Percentiles rank a stretch among this genome's conserved stretches.
Conservation (phyloP, 2,113 vertebrate species). For the Azemiops feae region DNA sequence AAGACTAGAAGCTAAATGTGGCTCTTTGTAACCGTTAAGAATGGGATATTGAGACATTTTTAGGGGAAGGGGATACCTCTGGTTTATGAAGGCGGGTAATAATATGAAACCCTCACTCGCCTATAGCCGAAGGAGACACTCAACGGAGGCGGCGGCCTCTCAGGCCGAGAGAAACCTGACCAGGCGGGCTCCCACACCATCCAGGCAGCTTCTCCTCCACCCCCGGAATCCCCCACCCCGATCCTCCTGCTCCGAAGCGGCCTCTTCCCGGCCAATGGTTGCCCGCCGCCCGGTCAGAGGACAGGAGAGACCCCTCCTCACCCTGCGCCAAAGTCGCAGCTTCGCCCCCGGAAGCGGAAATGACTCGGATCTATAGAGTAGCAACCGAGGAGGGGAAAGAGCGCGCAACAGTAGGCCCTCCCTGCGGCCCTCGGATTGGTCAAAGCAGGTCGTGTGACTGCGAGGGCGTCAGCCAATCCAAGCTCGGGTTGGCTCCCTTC, state of each 20-base stretch:
- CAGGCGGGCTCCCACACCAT: no score
- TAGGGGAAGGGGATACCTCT: not conserved
- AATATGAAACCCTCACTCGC: not conserved
- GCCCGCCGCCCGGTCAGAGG: fast-evolving
- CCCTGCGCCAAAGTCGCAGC: conserved; percentile 5
- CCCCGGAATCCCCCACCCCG: not conserved
- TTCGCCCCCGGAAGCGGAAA: not conserved
- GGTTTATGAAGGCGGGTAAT: not conserved
- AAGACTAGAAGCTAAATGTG: not conserved
- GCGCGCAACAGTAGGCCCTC: not conserved
- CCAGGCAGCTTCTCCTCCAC: not conserved
- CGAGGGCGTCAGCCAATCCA: not conserved
- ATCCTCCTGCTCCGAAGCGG: not conserved
- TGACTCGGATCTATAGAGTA: not conserved
- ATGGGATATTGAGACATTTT: not conserved
- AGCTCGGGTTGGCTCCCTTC: not conserved
- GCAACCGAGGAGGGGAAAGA: fast-evolving
- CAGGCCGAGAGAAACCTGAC: not conserved
- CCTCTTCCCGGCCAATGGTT: not conserved
- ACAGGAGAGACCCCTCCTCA: not conserved
- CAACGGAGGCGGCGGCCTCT: not conserved
- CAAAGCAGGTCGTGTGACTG: fast-evolving
- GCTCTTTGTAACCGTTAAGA: not conserved
- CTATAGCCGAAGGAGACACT: not conserved
- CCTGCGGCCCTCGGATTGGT: not conserved